These are phyloP conservation scores for Yponomeuta plumbellus DNA, from an alignment of 2,888 invertebrate genomes.

Conservation along the genomic window DNA sequence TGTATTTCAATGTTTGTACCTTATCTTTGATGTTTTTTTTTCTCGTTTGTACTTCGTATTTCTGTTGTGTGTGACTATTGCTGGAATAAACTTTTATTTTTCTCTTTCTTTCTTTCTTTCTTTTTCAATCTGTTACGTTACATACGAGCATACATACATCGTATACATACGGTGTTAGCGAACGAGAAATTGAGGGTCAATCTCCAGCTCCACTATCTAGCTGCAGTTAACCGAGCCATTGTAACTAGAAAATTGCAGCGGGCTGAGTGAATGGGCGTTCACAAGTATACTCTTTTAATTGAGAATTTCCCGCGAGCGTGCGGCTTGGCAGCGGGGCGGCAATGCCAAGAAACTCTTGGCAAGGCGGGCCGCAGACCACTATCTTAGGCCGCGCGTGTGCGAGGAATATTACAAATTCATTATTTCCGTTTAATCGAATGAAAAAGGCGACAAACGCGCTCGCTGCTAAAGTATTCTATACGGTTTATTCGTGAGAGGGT, in stretches of 20 bases:
- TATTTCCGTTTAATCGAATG: conserved; percentile 39
- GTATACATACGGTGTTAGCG: too few relatives aligned
- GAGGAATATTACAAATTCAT: conserved; percentile 53
- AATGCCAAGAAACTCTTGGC: conserved; percentile 51
- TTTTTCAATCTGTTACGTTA: too few relatives aligned
- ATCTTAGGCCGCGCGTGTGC: conserved; percentile 44
- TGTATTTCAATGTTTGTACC: too few relatives aligned
- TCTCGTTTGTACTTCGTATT: too few relatives aligned
- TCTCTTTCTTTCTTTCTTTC: too few relatives aligned
- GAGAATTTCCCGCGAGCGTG: conserved; percentile 39
- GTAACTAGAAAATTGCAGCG: neutral
- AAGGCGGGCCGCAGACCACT: conserved; percentile 30
- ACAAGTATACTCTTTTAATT: conserved; percentile 43
- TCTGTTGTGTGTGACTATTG: too few relatives aligned
- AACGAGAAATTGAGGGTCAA: too few relatives aligned
- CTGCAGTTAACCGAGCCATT: neutral
- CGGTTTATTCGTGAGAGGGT: conserved; percentile 1
- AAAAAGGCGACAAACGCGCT: conserved; percentile 36
- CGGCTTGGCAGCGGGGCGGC: conserved; percentile 27
- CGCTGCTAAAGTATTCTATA: neutral
- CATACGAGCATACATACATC: too few relatives aligned
- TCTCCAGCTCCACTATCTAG: neutral
- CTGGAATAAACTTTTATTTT: too few relatives aligned
- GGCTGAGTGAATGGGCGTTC: conserved; percentile 7
- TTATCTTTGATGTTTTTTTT: too few relatives aligned